A percentile compares a stretch with the other conserved stretches of the same genome.
phyloP scores from a whole-genome alignment of 2,888 invertebrate species.

The Andrena marginata region DNA sequence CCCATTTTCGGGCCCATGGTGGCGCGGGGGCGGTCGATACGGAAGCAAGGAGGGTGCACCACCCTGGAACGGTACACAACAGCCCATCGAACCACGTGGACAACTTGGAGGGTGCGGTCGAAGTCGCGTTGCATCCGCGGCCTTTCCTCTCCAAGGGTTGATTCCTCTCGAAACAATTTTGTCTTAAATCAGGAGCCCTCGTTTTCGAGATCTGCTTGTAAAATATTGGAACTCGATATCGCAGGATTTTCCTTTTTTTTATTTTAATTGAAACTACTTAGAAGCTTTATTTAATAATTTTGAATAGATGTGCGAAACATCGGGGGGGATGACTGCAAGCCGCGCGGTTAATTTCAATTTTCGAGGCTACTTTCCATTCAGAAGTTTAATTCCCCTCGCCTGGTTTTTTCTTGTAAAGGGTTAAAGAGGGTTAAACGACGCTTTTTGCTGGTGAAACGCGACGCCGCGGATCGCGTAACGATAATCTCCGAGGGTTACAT shows the following conservation, averaged over 20 bases:
- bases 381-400: neutral
- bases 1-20: constrained; percentile 37
- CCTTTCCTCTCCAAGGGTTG: neutral
- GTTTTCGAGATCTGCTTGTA: too few species aligned
- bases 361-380: neutral
- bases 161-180: neutral
- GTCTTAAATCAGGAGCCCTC: neutral
- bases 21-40: constrained; percentile 43
- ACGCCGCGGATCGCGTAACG: neutral
- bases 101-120: neutral
- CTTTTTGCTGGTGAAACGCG: neutral
- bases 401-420: neutral
- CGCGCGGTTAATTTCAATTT: neutral
- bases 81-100: neutral
- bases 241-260: too few species aligned
- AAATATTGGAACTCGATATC: too few species aligned
- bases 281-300: too few species aligned
- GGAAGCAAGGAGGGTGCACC: neutral
- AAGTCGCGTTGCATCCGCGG: neutral
- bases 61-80: neutral
- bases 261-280: too few species aligned
- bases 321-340: neutral
- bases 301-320: neutral
- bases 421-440: neutral
- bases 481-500: neutral